Percentiles rank a stretch among this genome's conserved stretches.
Conservation (phyloP, 2,888 invertebrate genomes). For the Thereva nobilitata region DNA sequence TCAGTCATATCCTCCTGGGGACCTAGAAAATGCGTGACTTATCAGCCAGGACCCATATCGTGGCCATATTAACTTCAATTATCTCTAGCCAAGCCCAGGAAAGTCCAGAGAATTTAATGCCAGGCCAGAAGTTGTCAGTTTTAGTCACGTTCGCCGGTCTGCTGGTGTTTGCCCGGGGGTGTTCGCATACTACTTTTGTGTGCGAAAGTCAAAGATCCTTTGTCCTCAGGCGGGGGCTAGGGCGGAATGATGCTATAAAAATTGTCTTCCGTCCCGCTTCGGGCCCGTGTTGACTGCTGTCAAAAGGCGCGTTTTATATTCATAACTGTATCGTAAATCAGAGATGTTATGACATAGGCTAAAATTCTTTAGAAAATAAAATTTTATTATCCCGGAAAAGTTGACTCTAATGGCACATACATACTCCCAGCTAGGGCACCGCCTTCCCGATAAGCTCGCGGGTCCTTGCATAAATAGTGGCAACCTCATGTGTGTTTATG, state of each 20-base stretch:
- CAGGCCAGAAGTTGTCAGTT: constrained; percentile 10
- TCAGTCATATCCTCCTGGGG: background rate
- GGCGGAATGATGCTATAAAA: too few relatives aligned
- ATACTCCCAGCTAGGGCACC: background rate
- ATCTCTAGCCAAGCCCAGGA: constrained; percentile 22
- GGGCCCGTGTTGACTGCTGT: background rate
- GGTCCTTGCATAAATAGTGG: background rate
- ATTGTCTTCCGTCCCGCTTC: background rate
- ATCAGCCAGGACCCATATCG: constrained; percentile 23
- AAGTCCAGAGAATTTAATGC: constrained; percentile 22
- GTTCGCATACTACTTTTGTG: too few relatives aligned
- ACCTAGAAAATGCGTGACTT: constrained; percentile 23
- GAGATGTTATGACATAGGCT: constrained; percentile 16
- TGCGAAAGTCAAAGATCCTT: too few relatives aligned
- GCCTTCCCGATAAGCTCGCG: constrained; percentile 7
- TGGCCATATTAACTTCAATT: constrained; percentile 30
- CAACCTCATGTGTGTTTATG: constrained; percentile 13
- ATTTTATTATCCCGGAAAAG: constrained; percentile 16
- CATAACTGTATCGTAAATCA: constrained; percentile 29
- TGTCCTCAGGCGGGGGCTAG: too few relatives aligned
- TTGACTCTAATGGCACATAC: constrained; percentile 6
- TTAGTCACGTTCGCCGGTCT: constrained; percentile 18
- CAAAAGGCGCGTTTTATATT: constrained; percentile 24
- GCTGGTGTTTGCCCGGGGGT: background rate
- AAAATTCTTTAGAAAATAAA: constrained; percentile 24